Evolutionary conservation across 2,888 invertebrate genomes (phyloP), one percentile per base, ranked within the genome.

Genomic region (Ophion ellenae): DNA sequence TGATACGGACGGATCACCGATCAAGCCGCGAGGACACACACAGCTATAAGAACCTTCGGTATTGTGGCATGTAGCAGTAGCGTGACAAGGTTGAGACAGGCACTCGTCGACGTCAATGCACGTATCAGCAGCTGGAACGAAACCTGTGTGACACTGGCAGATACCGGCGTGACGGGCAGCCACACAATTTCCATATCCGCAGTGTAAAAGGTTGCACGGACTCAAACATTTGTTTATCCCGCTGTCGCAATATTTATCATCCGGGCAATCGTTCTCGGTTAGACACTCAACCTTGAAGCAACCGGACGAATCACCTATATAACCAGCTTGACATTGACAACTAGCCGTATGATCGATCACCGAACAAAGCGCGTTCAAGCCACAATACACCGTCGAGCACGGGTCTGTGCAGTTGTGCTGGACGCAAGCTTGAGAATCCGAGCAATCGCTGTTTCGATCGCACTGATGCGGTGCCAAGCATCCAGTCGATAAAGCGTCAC

Each of bases 271-370:
- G 61, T 95, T 95, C 92, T 97, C 96, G 66, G 96, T 96, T 1
- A 97, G 95, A 93, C 98, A 98, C 94, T 98, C 98, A 2, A 98
- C 98, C 94, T 97, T 97, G 93, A 97, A 98, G 91, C 98, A 98
- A 57, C 98, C 98, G 76, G 97, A 95, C 5, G 97, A 96, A 94
- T 98, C 97, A 10, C 98, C 98, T 47, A 98, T 95, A 92, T 96
- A 97, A 28, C 98, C 98, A 83, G 96, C 95, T 61, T 97, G 97
- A 92, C 98, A 98, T 57, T 95, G 95, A 91, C 98, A 98, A 32
- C 96, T 94, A 0, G 97, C 96, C 75, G 94, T 95, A 90, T 98
- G 98, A 86, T 96, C 96, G 32, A 95, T 95, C 0, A 97, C 96
- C 57, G 96, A 95, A 91, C 98, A 98, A 63, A 96, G 90, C 0